Conservation (phyloP, 2,888 invertebrate genomes). For the Troilus luridus region DNA sequence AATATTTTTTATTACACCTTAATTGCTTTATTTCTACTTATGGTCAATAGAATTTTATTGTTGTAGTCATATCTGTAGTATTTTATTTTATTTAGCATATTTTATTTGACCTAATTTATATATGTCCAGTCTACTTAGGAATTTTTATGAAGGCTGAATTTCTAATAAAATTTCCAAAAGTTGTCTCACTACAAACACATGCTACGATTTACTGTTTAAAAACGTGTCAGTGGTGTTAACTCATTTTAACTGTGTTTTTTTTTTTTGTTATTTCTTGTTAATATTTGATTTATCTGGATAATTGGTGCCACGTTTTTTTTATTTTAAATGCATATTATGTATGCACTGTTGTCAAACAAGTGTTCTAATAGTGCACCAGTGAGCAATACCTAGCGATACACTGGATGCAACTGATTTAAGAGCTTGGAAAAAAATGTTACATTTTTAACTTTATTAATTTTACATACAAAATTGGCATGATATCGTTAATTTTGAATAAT, state of each 20-base stretch:
- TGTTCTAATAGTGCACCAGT: not conserved
- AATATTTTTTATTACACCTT: too few relatives aligned
- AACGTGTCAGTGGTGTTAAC: not conserved
- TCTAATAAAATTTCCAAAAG: not conserved
- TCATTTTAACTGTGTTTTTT: slow-evolving; percentile 34
- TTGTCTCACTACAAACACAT: slow-evolving; percentile 7
- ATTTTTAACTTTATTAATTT: not conserved
- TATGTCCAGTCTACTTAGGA: not conserved
- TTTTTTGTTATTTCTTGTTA: slow-evolving; percentile 48
- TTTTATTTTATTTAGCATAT: not conserved
- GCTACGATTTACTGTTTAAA: not conserved
- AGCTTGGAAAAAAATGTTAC: slow-evolving; percentile 5
- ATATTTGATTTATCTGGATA: slow-evolving; percentile 40
- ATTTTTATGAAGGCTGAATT: not conserved
- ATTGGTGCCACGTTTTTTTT: slow-evolving; percentile 42
- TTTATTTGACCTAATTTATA: not conserved
- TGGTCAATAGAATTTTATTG: too few relatives aligned
- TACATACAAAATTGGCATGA: not conserved
- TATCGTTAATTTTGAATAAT: not conserved
- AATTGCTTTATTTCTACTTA: not conserved
- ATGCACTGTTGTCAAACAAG: not conserved
- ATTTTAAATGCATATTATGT: not conserved
- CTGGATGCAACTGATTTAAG: not conserved
- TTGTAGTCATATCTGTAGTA: not conserved
- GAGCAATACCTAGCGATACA: not conserved